Evolutionary conservation across 2,113 vertebrate species (phyloP).

Genomic region (Microtus pennsylvanicus): DNA sequence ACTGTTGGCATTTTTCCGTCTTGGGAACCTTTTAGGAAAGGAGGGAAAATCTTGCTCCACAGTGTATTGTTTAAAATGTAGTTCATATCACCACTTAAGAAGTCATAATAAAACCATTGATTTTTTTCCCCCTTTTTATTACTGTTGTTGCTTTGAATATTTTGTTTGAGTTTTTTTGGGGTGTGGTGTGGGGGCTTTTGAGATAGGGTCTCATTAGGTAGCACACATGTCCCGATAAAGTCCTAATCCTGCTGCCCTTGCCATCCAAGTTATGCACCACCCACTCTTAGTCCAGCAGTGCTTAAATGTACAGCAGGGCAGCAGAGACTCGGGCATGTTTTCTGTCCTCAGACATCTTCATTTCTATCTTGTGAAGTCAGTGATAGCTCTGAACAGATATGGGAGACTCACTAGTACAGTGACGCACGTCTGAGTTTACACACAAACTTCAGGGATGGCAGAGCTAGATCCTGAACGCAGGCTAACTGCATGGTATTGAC

Average conservation of each 20-base stretch:
- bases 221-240: not conserved
- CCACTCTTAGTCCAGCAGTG: not conserved
- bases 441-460: not conserved
- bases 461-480: not conserved
- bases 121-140: not conserved
- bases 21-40: not conserved
- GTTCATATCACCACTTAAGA: conserved; percentile 24
- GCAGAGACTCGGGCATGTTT: not conserved
- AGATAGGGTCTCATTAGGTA: not conserved
- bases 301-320: not conserved
- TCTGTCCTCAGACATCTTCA: not conserved
- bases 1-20: not conserved
- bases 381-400: not conserved
- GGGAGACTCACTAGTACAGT: not conserved
- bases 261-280: not conserved
- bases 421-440: not conserved
- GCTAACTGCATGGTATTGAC: not conserved
- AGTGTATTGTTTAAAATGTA: not conserved
- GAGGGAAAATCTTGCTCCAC: not conserved
- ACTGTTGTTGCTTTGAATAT: not conserved
- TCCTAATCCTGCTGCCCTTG: not conserved
- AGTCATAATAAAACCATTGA: conserved; percentile 15
- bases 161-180: not conserved
- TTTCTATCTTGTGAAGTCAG: not conserved
- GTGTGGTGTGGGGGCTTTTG: not conserved